A percentile compares a stretch with the other conserved stretches of the same genome.
Evolutionary conservation across 1,140 invertebrate genomes (phyloP).

Genomic region (Drosophila eugracilis): DNA sequence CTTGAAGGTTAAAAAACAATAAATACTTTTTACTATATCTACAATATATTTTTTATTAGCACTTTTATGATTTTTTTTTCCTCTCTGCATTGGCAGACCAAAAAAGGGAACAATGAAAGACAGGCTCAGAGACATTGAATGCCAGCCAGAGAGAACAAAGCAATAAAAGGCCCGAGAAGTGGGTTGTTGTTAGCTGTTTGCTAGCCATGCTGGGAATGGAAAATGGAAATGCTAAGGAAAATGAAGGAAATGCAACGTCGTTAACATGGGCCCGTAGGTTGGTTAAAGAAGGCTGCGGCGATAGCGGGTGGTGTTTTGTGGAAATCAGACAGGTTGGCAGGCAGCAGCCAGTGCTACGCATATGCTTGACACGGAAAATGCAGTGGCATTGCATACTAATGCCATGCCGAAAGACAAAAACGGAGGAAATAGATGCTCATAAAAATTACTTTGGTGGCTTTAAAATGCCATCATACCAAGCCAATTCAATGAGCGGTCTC

Average conservation of each 20-base stretch:
- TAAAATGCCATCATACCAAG: conserved; percentile 35
- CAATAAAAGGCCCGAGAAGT: conserved; percentile 72
- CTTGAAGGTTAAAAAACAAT: neutral
- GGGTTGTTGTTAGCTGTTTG: conserved; percentile 52
- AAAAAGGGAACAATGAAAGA: conserved; percentile 71
- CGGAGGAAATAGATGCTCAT: conserved; percentile 59
- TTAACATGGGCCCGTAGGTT: conserved; percentile 19
- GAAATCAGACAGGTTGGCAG: conserved; percentile 10
- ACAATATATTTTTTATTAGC: neutral
- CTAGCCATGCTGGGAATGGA: conserved; percentile 45
- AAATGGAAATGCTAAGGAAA: conserved; percentile 64
- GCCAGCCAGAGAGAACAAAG: conserved; percentile 57
- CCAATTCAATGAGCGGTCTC: conserved; percentile 17
- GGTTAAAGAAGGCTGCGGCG: neutral
- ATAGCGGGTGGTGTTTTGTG: neutral
- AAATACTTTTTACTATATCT: neutral
- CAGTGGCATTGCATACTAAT: conserved; percentile 67
- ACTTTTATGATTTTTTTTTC: conserved; percentile 4
- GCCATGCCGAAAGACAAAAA: conserved; percentile 36
- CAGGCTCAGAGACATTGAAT: conserved; percentile 36
- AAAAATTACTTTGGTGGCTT: conserved; percentile 62
- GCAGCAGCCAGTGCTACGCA: conserved; percentile 56
- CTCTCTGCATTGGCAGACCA: conserved; percentile 31
- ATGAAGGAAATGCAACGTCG: conserved; percentile 66
- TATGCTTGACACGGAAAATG: conserved; percentile 79